Evolutionary conservation across 1,140 invertebrate genomes (phyloP), one percentile per base, ranked within the genome.

Genomic region (Limonius californicus): DNA sequence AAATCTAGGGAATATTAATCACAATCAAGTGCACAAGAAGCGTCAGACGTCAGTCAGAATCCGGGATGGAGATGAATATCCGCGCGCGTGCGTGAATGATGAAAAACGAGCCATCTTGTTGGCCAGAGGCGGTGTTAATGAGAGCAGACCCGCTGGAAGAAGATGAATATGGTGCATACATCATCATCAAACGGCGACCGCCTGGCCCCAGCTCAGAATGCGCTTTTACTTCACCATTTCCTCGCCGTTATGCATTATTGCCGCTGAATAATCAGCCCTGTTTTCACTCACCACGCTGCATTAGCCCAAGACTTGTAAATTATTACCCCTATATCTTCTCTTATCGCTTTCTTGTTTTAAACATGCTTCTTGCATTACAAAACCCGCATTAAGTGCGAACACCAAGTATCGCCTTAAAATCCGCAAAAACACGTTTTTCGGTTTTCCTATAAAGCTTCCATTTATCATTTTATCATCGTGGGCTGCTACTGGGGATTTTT

Each of bases 1-100:
- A 53, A 63, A 65, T 68, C 60, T 61, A 39, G 62, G 30, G 62
- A 67, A 64, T 69, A 69, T 69, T 69, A 67, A 69, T 69, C 65
- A 69, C 68, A 69, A 69, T 67, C 65, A 67, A 68, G 66, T 59
- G 57, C 14, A 54, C 59, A 47, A 19, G 59, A 54, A 58, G 39
- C 47, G 61, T 66, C 65, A 66, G 54, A 58, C 60, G 63, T 65
- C 63, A 66, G 35, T 64, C 63, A 64, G 63, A 43, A 21, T 27
- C 20, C 16, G 54, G 45, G 59, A 62, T 59, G 64, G 61, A 47
- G 65, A 59, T 64, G 65, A 64, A 66, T 64, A 57, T 19, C 45
- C 58, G 55, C 39, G 56, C 59, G 59, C 62, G 53, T 62, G 59
- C 60, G 59, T 57, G 61, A 68, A 68, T 63, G 67, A 68, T 68